Percentiles rank a stretch among this genome's conserved stretches.
Conservation (phyloP, 2,888 invertebrate genomes). For the Phalera bucephala region DNA sequence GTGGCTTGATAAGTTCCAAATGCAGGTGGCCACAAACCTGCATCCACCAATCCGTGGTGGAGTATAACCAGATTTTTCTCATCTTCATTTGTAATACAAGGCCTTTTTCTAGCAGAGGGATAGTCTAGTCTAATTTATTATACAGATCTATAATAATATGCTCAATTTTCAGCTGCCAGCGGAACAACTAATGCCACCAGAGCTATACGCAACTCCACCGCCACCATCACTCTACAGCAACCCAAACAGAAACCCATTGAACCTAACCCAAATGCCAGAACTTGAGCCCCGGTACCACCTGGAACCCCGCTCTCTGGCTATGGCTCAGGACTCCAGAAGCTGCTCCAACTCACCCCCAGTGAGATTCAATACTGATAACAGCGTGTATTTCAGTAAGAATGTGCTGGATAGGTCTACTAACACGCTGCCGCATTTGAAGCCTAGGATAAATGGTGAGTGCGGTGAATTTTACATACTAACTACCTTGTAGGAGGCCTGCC, state of each 20-base stretch:
- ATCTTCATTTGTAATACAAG: too few species aligned
- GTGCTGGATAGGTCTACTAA: slow-evolving; percentile 53
- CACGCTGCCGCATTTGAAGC: slow-evolving; percentile 62
- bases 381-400: slow-evolving; percentile 60
- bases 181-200: slow-evolving; percentile 72
- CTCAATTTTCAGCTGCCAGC: slow-evolving; percentile 64
- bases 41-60: too few species aligned
- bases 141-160: too few species aligned
- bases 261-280: slow-evolving; percentile 66
- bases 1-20: too few species aligned
- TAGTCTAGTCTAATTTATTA: too few species aligned
- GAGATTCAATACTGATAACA: slow-evolving; percentile 62
- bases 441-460: slow-evolving; percentile 54
- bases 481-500: too few species aligned
- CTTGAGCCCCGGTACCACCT: slow-evolving; percentile 53
- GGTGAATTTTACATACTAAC: too few species aligned
- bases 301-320: slow-evolving; percentile 29
- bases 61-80: too few species aligned
- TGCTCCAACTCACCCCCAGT: slow-evolving; percentile 69
- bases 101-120: too few species aligned
- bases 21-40: too few species aligned
- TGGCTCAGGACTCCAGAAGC: slow-evolving; percentile 52
- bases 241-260: slow-evolving; percentile 59
- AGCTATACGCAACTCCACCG: slow-evolving; percentile 60
- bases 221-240: slow-evolving; percentile 65